A percentile compares a stretch with the other conserved stretches of the same genome.
These are phyloP conservation scores for Tauraco erythrolophus DNA, from an alignment of 2,113 vertebrate genomes.

Conservation along the genomic window DNA sequence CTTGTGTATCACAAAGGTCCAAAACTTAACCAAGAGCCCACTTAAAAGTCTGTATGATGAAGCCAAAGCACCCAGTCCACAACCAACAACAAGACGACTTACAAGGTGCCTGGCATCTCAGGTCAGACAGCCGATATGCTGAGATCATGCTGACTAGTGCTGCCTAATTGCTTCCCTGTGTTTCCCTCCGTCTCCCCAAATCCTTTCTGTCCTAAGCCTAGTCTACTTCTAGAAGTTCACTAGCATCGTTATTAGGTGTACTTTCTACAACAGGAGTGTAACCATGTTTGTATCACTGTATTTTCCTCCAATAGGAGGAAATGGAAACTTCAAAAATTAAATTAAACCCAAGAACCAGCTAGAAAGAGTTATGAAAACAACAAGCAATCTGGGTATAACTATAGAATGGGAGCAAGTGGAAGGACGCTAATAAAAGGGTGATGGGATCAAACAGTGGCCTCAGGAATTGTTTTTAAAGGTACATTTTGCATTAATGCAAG, in stretches of 20 bases:
- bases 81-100: not conserved
- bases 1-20: not conserved
- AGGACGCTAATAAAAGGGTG: not conserved
- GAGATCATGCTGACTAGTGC: not conserved
- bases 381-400: not conserved
- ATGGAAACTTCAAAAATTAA: not conserved
- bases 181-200: not conserved
- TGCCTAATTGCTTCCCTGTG: not conserved
- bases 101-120: not conserved
- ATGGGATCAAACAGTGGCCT: not conserved
- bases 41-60: not conserved
- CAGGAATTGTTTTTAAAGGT: not conserved
- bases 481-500: not conserved
- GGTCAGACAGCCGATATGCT: not conserved
- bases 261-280: not conserved
- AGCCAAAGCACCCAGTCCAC: not conserved
- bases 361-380: not conserved
- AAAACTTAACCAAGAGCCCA: not conserved
- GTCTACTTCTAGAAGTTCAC: not conserved
- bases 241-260: not conserved
- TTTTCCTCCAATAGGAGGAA: not conserved
- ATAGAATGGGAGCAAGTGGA: not conserved
- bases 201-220: not conserved
- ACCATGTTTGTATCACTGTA: not conserved
- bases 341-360: not conserved